Evolutionary conservation across 2,113 vertebrate species (phyloP).

Genomic region (Prolemur simus): DNA sequence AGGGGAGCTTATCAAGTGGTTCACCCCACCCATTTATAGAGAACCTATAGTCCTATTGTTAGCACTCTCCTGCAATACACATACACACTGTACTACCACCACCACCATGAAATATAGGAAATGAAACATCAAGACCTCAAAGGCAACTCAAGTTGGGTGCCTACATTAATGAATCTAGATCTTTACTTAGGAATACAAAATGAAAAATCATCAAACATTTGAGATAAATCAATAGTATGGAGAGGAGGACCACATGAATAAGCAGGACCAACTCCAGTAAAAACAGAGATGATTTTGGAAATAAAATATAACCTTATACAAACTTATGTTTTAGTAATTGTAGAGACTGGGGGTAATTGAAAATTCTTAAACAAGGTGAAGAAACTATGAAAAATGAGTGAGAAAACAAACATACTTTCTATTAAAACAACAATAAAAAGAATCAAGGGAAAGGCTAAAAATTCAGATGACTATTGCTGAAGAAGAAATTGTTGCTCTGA

Average conservation of each 20-base stretch:
- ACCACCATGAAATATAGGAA: neutral
- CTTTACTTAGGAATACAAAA: neutral
- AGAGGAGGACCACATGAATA: neutral
- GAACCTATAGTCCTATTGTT: neutral
- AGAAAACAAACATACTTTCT: neutral
- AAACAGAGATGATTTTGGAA: neutral
- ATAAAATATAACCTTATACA: neutral
- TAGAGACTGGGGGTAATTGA: neutral
- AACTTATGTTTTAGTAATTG: neutral
- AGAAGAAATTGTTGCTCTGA: neutral
- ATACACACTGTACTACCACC: neutral
- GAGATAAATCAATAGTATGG: neutral
- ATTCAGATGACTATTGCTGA: neutral
- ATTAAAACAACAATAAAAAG: neutral
- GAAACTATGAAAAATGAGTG: neutral
- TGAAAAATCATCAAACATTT: neutral
- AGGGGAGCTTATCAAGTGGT: neutral
- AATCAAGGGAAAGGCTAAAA: neutral
- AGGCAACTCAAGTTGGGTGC: neutral
- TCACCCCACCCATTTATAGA: neutral
- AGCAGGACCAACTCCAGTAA: neutral
- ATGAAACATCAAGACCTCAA: neutral
- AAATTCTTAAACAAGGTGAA: neutral
- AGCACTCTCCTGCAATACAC: fast-evolving
- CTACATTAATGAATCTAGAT: neutral